Percentiles rank a stretch among this genome's conserved stretches.
Conservation (phyloP, 1,140 invertebrate species). For the Diplogasteroides magnus region DNA sequence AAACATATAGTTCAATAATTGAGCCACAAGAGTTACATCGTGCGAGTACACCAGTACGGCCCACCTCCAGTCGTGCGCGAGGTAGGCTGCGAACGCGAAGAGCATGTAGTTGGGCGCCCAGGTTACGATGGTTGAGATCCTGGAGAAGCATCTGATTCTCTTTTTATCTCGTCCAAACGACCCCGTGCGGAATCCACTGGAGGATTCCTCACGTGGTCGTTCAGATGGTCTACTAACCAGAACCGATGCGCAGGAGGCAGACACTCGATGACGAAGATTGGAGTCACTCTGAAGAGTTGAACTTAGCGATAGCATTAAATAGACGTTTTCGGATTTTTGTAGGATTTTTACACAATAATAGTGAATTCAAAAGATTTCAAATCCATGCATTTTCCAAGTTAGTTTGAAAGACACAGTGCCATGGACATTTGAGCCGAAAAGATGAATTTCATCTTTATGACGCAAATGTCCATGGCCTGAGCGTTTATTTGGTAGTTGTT, state of each 20-base stretch:
- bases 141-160: too few relatives aligned
- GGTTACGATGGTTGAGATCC: constrained; percentile 23
- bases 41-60: too few relatives aligned
- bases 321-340: not conserved
- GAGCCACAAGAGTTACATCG: not conserved
- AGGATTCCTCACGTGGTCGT: too few relatives aligned
- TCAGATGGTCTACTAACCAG: too few relatives aligned
- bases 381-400: not conserved
- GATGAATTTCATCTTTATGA: too few relatives aligned
- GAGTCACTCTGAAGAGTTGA: constrained; percentile 15
- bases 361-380: not conserved
- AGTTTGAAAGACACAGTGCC: too few relatives aligned
- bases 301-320: too few relatives aligned
- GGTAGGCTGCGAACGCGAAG: constrained; percentile 17
- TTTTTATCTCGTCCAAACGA: too few relatives aligned
- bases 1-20: not conserved
- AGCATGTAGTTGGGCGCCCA: constrained; percentile 31
- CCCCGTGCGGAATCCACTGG: too few relatives aligned
- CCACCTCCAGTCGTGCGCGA: constrained; percentile 24
- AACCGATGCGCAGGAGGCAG: constrained; percentile 20
- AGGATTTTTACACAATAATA: not conserved
- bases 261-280: constrained; percentile 21
- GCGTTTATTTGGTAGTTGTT: too few relatives aligned
- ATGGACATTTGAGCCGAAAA: too few relatives aligned
- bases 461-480: too few relatives aligned